Evolutionary conservation across 37 sponge, comb jelly and placozoan genomes (phyloP), one percentile per base, ranked within the genome.

Genomic region (Chondrilla cf. caribensis): DNA sequence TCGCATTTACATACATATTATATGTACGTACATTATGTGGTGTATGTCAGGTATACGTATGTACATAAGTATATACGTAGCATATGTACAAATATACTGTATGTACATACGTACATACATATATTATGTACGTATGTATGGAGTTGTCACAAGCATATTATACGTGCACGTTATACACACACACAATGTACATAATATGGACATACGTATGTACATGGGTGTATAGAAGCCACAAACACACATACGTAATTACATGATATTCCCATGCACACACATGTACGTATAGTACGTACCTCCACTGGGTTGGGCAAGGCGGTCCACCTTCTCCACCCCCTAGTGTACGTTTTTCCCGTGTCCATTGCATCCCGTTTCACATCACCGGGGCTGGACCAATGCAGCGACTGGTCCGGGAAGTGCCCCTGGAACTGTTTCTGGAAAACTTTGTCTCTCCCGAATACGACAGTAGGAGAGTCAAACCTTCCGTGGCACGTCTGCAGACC

Each of bases 231-330:
- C 18, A 26, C 6, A 5, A n/a, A 60, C 43, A 2, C 40, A 37
- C 43, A 37, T 35, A 25, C 62, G 4, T 21, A 2, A 58, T 19
- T 36, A 28, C n/a, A 79, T 31, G 9, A 58, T 21, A n/a, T n/a
- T n/a, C n/a, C n/a, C 43, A 2, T 66, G 14, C 43, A 37, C 9
- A 25, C 62, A 22, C 14, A 2, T 54, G 2, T 36, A 28, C n/a
- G 58, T 31, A 29, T 79, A 26, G 39, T 18, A 29, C 88, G 41
- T 60, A 88, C 89, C 66, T 82, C 62, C 9, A 77, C 78, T 33
- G 80, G 86, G 47, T 85, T 78, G 3, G 90, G 93, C 39, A 89
- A 32, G 58, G 62, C 60, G 19, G 78, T 79, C 93, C 93, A 93
- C 39, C 79, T 81, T 62, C 79, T 58, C 51, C 60, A 54, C 2